phyloP scores from a whole-genome alignment of 2,888 invertebrate species.

The Campoplex nolae region DNA sequence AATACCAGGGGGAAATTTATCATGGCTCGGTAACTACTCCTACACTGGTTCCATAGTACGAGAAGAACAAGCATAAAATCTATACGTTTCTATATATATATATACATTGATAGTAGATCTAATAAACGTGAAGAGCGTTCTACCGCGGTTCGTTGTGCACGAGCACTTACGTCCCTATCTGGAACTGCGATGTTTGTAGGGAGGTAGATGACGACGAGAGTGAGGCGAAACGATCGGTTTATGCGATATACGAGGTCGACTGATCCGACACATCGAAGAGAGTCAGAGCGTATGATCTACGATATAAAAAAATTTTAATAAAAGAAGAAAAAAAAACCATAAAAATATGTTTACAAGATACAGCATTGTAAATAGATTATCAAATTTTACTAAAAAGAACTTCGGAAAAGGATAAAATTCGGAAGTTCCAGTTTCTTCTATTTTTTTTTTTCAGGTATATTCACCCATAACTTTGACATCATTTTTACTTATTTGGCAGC shows the following conservation, averaged over 20 bases:
- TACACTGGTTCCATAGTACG: constrained; percentile 41
- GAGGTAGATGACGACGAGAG: constrained; percentile 40
- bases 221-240: constrained; percentile 48
- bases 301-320: not conserved
- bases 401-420: too few relatives aligned
- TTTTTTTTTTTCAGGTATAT: too few relatives aligned
- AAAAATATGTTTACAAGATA: not conserved
- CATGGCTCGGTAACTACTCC: constrained; percentile 23
- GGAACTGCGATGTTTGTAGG: constrained; percentile 24
- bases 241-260: constrained; percentile 50
- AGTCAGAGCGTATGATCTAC: constrained; percentile 18
- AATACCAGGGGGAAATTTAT: constrained; percentile 59
- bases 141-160: constrained; percentile 38
- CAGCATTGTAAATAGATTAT: not conserved
- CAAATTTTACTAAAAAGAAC: too few relatives aligned
- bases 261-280: constrained; percentile 26
- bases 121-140: constrained; percentile 60
- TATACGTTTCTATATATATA: not conserved
- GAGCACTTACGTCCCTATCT: constrained; percentile 47
- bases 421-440: too few relatives aligned
- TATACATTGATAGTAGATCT: constrained; percentile 39
- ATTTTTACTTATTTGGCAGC: too few relatives aligned
- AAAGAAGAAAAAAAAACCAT: not conserved
- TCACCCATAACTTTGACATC: too few relatives aligned
- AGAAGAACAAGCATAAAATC: constrained; percentile 30